These are phyloP conservation scores for Harpalus rufipes DNA, from an alignment of 2,888 invertebrate species.

Conservation along the genomic window DNA sequence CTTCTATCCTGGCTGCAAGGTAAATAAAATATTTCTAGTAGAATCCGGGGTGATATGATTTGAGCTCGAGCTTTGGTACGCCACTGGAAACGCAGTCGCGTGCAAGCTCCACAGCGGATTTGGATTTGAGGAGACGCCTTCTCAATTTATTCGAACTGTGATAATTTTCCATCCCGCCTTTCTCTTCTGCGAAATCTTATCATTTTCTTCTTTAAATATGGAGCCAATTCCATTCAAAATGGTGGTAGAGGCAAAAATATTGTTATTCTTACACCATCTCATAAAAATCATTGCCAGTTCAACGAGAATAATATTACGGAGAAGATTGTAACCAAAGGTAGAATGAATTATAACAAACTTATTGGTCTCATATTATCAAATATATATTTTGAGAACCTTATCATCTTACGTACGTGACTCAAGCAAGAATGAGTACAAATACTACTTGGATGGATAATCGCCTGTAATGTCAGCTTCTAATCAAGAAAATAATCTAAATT, in stretches of 20 bases:
- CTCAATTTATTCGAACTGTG: conserved; percentile 62
- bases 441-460: too few species aligned
- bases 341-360: neutral
- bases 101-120: conserved; percentile 13
- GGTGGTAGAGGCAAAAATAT: conserved; percentile 47
- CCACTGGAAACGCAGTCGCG: neutral
- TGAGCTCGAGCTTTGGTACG: neutral
- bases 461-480: too few species aligned
- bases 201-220: conserved; percentile 40
- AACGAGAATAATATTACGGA: neutral
- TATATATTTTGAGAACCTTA: too few species aligned
- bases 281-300: conserved; percentile 60
- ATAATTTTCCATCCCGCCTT: conserved; percentile 55
- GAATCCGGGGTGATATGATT: neutral
- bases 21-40: neutral
- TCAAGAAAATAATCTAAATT: too few species aligned
- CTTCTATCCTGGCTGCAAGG: neutral
- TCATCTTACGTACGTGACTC: too few species aligned
- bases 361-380: too few species aligned
- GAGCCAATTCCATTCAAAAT: conserved; percentile 14
- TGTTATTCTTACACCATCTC: conserved; percentile 64
- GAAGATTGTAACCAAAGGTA: neutral
- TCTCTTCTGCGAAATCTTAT: conserved; percentile 49
- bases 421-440: too few species aligned
- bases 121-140: conserved; percentile 28